A percentile compares a stretch with the other conserved stretches of the same genome.
Evolutionary conservation across 2,113 vertebrate genomes (phyloP).

Genomic region (Lonchura striata): DNA sequence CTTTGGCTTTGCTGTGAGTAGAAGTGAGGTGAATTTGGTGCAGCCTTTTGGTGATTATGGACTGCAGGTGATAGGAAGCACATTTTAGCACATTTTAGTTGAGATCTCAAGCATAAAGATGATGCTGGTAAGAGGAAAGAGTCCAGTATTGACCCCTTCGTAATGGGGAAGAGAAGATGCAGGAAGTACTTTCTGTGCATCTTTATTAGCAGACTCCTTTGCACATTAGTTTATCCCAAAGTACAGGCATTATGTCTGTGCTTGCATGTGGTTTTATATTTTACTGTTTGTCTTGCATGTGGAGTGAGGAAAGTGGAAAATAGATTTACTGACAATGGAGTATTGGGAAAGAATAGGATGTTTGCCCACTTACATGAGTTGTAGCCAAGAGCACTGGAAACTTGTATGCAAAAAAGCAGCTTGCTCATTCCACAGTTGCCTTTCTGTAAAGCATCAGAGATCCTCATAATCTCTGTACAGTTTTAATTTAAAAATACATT

Average conservation of each 20-base stretch:
- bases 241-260: neutral
- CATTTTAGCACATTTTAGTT: neutral
- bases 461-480: neutral
- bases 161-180: neutral
- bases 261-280: neutral
- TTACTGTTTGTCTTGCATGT: constrained; percentile 23
- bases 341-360: neutral
- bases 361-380: neutral
- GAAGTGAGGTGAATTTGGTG: neutral
- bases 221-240: neutral
- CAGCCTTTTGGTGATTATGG: neutral
- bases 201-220: neutral
- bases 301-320: constrained; percentile 10
- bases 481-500: neutral
- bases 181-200: neutral
- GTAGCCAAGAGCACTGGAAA: constrained; percentile 35
- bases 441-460: constrained; percentile 9
- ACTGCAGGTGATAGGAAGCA: neutral
- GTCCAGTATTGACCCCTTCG: fast-evolving
- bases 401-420: neutral
- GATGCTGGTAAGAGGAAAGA: neutral
- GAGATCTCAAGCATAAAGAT: neutral
- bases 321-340: constrained; percentile 32
- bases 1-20: neutral
- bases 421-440: neutral